A percentile compares a stretch with the other conserved stretches of the same genome.
These are phyloP conservation scores for Tholera decimalis DNA, from an alignment of 2,888 invertebrate species.

Conservation along the genomic window DNA sequence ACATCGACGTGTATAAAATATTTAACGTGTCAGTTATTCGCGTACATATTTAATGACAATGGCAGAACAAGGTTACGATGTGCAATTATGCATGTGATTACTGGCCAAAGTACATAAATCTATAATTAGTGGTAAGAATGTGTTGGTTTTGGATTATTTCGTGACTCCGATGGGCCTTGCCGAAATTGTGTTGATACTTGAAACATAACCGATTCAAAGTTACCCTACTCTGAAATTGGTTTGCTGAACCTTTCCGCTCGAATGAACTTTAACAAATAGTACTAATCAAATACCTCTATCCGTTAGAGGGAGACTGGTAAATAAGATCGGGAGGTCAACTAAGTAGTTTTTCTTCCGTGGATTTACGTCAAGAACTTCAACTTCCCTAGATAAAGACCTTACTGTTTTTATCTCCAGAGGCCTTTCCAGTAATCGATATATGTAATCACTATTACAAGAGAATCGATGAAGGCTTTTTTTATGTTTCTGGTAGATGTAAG, in stretches of 20 bases:
- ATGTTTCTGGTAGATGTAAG: too few relatives aligned
- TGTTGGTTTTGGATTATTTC: constrained; percentile 42
- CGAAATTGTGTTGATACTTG: constrained; percentile 36
- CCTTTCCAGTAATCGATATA: neutral
- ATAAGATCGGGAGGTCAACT: constrained; percentile 30
- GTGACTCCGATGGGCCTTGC: constrained; percentile 5
- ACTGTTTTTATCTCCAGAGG: constrained; percentile 1
- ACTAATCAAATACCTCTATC: constrained; percentile 48
- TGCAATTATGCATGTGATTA: constrained; percentile 71
- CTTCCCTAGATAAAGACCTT: constrained; percentile 6
- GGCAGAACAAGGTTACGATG: constrained; percentile 70
- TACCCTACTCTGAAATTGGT: constrained; percentile 41
- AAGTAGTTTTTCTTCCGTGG: constrained; percentile 13
- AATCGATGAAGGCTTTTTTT: neutral
- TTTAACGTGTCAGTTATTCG: constrained; percentile 59
- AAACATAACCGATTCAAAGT: constrained; percentile 40
- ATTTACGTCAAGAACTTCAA: constrained; percentile 12
- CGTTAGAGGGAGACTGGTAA: constrained; percentile 20
- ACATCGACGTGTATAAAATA: constrained; percentile 68
- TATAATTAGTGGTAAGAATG: constrained; percentile 61
- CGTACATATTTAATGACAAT: constrained; percentile 63
- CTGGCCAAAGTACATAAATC: constrained; percentile 60
- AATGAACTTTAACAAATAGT: constrained; percentile 39
- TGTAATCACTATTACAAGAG: neutral
- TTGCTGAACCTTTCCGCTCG: constrained; percentile 38